These are phyloP conservation scores for Sisyra nigra DNA, from an alignment of 2,888 invertebrate genomes.

Conservation along the genomic window DNA sequence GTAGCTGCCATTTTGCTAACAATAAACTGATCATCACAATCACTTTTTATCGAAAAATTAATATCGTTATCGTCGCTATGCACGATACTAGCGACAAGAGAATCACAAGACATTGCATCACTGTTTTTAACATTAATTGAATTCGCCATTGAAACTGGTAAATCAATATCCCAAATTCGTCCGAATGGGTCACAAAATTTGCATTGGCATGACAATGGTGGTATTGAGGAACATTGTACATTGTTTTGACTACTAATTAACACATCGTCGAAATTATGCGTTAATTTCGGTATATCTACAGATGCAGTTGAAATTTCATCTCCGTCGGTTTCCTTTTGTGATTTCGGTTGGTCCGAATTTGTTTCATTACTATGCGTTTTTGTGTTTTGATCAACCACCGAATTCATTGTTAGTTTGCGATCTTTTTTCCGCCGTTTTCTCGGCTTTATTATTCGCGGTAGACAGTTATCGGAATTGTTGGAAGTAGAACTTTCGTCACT, in stretches of 20 bases:
- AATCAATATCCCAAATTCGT: constrained; percentile 56
- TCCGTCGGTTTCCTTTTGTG: too few species aligned
- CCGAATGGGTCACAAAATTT: constrained; percentile 60
- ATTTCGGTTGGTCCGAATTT: too few species aligned
- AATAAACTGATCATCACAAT: background rate
- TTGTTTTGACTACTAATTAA: constrained; percentile 32
- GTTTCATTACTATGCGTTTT: background rate
- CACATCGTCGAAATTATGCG: constrained; percentile 23
- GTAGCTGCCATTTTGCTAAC: constrained; percentile 21
- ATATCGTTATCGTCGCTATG: constrained; percentile 15
- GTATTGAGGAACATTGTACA: constrained; percentile 10
- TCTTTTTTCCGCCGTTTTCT: constrained; percentile 82
- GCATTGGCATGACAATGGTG: constrained; percentile 46
- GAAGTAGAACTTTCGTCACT: constrained; percentile 62
- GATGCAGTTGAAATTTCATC: background rate
- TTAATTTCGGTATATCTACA: constrained; percentile 7
- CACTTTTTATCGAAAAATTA: background rate
- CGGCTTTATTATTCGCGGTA: constrained; percentile 79
- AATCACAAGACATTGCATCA: constrained; percentile 7
- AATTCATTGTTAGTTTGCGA: constrained; percentile 44
- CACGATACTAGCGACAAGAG: constrained; percentile 9
- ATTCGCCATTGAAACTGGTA: constrained; percentile 2
- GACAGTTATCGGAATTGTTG: constrained; percentile 50
- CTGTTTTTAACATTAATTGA: constrained; percentile 6
- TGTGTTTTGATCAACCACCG: background rate